phyloP scores from a whole-genome alignment of 2,888 invertebrate genomes.

The Leptura quadrifasciata region DNA sequence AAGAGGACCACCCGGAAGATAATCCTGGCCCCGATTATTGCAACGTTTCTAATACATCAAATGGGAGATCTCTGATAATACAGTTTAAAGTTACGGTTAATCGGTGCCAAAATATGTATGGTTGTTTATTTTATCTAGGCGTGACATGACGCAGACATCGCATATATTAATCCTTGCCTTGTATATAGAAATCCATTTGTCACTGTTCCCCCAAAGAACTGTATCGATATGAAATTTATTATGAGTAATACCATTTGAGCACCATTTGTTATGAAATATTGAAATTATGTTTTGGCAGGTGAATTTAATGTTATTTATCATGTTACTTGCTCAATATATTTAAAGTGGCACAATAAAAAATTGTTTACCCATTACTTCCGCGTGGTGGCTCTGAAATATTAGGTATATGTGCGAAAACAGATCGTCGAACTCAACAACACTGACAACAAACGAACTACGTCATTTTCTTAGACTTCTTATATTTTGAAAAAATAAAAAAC shows the following conservation, averaged over 20 bases:
- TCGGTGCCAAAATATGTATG: slow-evolving; percentile 43
- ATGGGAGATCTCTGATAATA: slow-evolving; percentile 36
- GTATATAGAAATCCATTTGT: slow-evolving; percentile 41
- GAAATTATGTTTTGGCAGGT: slow-evolving; percentile 37
- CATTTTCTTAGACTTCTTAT: too few relatives aligned
- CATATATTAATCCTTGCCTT: slow-evolving; percentile 37
- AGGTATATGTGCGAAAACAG: neutral
- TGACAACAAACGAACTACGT: neutral
- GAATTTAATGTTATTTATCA: slow-evolving; percentile 33
- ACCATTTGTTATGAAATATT: slow-evolving; percentile 33
- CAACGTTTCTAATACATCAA: slow-evolving; percentile 38
- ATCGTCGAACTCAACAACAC: neutral
- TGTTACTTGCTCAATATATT: neutral
- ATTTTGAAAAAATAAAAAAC: too few relatives aligned
- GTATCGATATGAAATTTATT: slow-evolving; percentile 39
- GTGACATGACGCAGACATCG: slow-evolving; percentile 40
- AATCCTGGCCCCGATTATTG: slow-evolving; percentile 41
- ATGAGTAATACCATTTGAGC: slow-evolving; percentile 32
- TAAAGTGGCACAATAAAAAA: neutral
- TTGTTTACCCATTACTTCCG: neutral
- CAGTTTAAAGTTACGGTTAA: slow-evolving; percentile 38
- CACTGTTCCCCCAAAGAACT: slow-evolving; percentile 36
- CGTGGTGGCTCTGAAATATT: neutral
- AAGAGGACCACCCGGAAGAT: slow-evolving; percentile 39
- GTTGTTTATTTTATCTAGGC: slow-evolving; percentile 43